Evolutionary conservation across 1,140 invertebrate genomes (phyloP), one percentile per base, ranked within the genome.

Genomic region (Calycopis cecrops): DNA sequence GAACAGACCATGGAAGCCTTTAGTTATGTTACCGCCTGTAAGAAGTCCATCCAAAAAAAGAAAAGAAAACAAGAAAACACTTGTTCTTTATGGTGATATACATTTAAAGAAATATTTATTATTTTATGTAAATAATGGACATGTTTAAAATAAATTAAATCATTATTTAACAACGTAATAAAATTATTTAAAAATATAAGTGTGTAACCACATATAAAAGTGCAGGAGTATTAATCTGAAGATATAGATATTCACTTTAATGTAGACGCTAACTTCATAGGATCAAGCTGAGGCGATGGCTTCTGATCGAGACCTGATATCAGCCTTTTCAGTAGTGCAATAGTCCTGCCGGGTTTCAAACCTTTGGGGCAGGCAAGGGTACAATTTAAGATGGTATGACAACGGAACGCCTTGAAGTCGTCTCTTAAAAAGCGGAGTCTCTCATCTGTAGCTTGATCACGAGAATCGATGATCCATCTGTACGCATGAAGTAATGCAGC

Each of bases 281-380:
- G 89, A 55, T 92, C 85, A 52, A 95, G 60, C 55, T 92, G 91
- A 0, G 95, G 93, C 59, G 82, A 79, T 6, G 91, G 91, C 73
- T 97, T 98, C 57, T 92, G 90, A 2, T 89, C 90, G 33, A 97
- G 69, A 35, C 95, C 95, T 7, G 94, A 91, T 37, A 99, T 89
- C 48, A 99, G 78, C 76, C 95, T 96, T 88, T 99, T 99, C 63
- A 99, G 92, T 81, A 97, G 93, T 7, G 96, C 96, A 76, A 99
- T 97, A n/a, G 96, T 95, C 71, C 89, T 89, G 4, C 94, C 97
- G 28, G 98, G 98, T 89, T 98, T 97, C 60, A 99, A 84, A 16
- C 96, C 95, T 93, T 95, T 95, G 0, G 94, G 94, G 73, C 94
- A 95, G 12, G 91, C 92, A 65, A 91, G 90, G 1, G 93, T 92